These are phyloP conservation scores for Crotalus tigris DNA, from an alignment of 2,113 vertebrate genomes.

Conservation along the genomic window DNA sequence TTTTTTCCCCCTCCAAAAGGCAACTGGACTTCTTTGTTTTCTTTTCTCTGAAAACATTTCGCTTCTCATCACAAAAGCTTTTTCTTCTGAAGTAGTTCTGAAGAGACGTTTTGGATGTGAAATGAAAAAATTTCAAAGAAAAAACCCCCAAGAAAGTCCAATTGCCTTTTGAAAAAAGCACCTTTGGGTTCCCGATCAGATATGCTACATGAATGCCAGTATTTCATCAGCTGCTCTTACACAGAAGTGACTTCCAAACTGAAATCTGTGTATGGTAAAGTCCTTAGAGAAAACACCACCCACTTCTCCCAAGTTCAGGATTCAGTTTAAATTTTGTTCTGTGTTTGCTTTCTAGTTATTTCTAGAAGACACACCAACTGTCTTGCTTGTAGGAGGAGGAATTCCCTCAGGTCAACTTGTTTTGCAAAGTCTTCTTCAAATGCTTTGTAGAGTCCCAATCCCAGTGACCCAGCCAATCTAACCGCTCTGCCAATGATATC, in stretches of 20 bases:
- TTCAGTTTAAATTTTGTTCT: neutral
- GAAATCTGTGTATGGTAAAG: neutral
- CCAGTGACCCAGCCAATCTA: neutral
- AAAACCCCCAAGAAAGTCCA: neutral
- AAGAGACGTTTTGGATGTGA: neutral
- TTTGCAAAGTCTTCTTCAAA: neutral
- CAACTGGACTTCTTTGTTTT: neutral
- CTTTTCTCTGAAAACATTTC: neutral
- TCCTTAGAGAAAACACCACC: neutral
- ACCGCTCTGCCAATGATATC: neutral
- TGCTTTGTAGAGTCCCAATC: neutral
- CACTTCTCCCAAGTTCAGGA: neutral
- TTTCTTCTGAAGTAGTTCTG: neutral
- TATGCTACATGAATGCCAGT: neutral
- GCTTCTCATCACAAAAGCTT: neutral
- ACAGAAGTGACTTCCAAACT: neutral
- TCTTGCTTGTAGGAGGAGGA: neutral
- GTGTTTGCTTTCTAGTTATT: neutral
- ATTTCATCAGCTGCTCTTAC: neutral
- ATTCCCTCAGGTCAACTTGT: neutral
- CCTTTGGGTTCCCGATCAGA: neutral
- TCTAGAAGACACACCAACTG: neutral
- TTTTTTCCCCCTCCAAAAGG: neutral
- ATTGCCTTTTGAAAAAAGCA: neutral
- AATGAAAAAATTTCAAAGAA: neutral